These are phyloP conservation scores for Heliangelus exortis DNA, from an alignment of 2,797 vertebrate species.

Conservation along the genomic window DNA sequence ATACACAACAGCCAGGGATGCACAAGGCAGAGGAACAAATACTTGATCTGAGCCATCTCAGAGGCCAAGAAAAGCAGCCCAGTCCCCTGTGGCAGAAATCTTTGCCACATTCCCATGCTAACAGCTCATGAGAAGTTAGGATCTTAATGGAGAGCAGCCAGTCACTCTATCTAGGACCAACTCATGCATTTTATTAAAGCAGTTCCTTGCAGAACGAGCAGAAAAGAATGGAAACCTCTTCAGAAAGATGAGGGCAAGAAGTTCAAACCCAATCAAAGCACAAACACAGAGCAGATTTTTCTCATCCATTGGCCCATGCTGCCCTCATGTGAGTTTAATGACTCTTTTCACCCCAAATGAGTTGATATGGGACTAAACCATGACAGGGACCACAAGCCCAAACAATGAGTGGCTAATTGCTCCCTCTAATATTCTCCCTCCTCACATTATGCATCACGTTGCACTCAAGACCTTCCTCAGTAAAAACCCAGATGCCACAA, in stretches of 20 bases:
- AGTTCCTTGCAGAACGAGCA: not conserved
- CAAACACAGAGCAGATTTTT: not conserved
- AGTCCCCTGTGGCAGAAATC: not conserved
- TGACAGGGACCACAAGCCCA: not conserved
- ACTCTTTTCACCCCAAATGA: constrained; percentile 36
- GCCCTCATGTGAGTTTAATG: not conserved
- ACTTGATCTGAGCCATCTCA: not conserved
- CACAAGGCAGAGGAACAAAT: not conserved
- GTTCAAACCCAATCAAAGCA: constrained; percentile 3
- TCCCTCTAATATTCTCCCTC: not conserved
- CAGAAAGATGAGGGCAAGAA: not conserved
- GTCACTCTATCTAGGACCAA: not conserved
- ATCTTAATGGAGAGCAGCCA: not conserved
- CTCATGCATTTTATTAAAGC: not conserved
- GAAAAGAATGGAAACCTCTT: constrained; percentile 18
- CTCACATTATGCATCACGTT: not conserved
- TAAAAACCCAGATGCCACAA: not conserved
- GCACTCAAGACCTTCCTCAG: not conserved
- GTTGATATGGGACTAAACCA: not conserved
- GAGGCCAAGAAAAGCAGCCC: not conserved
- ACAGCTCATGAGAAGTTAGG: not conserved
- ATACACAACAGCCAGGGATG: not conserved
- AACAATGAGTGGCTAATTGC: not conserved
- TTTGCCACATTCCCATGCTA: not conserved
- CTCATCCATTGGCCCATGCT: not conserved